Base-by-base conservation (phyloP, 2,888 invertebrate species). In the Folsomia manolachei region DNA sequence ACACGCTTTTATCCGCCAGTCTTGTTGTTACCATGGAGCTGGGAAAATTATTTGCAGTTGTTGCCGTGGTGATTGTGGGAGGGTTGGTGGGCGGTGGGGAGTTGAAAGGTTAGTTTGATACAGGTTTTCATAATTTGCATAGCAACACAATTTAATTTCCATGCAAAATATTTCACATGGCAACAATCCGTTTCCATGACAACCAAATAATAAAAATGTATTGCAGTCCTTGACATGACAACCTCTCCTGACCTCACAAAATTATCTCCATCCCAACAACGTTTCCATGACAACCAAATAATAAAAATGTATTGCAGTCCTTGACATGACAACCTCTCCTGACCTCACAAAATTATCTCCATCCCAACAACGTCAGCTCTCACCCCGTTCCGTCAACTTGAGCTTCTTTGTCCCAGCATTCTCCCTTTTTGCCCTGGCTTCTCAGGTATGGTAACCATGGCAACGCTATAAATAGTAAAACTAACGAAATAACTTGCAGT, bases 401-500 rank as follows among this genome's bases (percentile, higher is more conserved):
- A 72, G 72, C 25, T 78, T 78, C 65, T 78, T 78, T 69, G 75
- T 78, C 56, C 78, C 78, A 9, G 78, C 78, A 39, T 77, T 78
- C 69, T 74, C 74, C 62, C 65, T 78, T n/a, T 75, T 78, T 56
- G 71, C 76, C 19, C 69, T 78, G 4, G 74, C 75, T 23, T 72
- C 73, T 21, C 75, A 76, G 53, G 62, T 74, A n/a, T n/a, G n/a
- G n/a, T n/a, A n/a, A n/a, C n/a, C n/a, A n/a, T n/a, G n/a, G n/a
- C n/a, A n/a, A n/a, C n/a, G n/a, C n/a, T n/a, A n/a, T n/a, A n/a
- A n/a, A n/a, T n/a, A n/a, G n/a, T n/a, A n/a, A n/a, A n/a, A n/a
- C n/a, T n/a, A n/a, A n/a, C n/a, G n/a, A n/a, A n/a, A n/a, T n/a
- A n/a, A n/a, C n/a, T n/a, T n/a, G n/a, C n/a, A n/a, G n/a, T n/a